A percentile compares a stretch with the other conserved stretches of the same genome.
These are phyloP conservation scores for Ormyrus labotus DNA, from an alignment of 2,888 invertebrate genomes.

Conservation along the genomic window DNA sequence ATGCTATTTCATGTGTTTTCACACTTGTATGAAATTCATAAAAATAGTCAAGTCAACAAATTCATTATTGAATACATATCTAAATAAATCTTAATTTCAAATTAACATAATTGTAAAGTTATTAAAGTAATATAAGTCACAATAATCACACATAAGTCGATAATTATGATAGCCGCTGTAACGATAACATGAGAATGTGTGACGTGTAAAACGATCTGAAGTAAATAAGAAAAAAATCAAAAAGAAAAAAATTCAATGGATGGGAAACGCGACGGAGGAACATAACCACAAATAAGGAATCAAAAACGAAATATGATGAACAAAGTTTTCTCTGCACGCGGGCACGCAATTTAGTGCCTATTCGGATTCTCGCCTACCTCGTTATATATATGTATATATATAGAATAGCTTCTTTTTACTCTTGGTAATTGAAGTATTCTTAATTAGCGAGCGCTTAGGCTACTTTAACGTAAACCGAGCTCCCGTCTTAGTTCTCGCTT, in stretches of 20 bases:
- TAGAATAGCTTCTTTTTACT: slow-evolving; percentile 18
- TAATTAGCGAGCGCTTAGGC: slow-evolving; percentile 24
- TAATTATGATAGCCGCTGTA: slow-evolving; percentile 43
- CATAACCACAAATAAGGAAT: slow-evolving; percentile 43
- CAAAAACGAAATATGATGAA: slow-evolving; percentile 29
- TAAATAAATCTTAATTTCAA: slow-evolving; percentile 42
- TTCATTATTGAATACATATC: slow-evolving; percentile 34
- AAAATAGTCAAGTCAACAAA: slow-evolving; percentile 48
- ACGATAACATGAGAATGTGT: slow-evolving; percentile 41
- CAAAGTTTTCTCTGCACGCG: slow-evolving; percentile 26
- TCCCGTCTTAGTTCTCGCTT: slow-evolving; percentile 17
- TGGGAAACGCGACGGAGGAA: slow-evolving; percentile 25
- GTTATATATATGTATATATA: slow-evolving; percentile 7
- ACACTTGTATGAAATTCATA: slow-evolving; percentile 52
- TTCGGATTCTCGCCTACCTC: slow-evolving; percentile 34
- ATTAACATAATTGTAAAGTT: slow-evolving; percentile 41
- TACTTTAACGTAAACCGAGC: slow-evolving; percentile 31
- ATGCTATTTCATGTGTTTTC: slow-evolving; percentile 47
- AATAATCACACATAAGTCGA: slow-evolving; percentile 51
- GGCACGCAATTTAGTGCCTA: slow-evolving; percentile 50
- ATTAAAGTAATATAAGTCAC: slow-evolving; percentile 50
- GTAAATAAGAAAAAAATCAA: slow-evolving; percentile 22
- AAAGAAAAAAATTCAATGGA: no score
- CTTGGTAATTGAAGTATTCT: slow-evolving; percentile 40
- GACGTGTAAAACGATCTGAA: slow-evolving; percentile 20